Percentiles rank a stretch among this genome's conserved stretches.
Conservation (phyloP, 35 echinoderm and acorn worm species). For the Ptychodera flava region DNA sequence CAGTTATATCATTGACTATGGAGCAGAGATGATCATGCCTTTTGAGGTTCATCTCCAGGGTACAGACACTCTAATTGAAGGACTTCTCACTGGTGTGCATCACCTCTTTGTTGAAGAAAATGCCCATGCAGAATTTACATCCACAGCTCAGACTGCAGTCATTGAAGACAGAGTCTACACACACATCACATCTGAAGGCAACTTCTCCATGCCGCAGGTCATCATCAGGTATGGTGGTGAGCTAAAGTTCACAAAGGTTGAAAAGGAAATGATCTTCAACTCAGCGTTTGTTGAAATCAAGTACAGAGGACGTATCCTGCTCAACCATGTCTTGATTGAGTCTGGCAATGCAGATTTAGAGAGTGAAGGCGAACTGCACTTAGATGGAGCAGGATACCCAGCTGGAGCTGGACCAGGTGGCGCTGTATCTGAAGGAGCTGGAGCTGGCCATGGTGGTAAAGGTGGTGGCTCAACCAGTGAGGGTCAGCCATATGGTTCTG, state of each 20-base stretch:
- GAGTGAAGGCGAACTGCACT: constrained; percentile 56
- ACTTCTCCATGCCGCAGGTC: constrained; percentile 72
- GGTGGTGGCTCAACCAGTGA: constrained; percentile 43
- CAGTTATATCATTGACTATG: constrained; percentile 76
- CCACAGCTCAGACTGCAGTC: constrained; percentile 78
- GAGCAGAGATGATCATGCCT: constrained; percentile 66
- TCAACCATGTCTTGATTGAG: constrained; percentile 75
- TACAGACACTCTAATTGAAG: constrained; percentile 64
- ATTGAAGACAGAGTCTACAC: constrained; percentile 68
- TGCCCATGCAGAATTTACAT: constrained; percentile 50
- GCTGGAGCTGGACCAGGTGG: constrained; percentile 48
- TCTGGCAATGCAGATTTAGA: constrained; percentile 80
- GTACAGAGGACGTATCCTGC: constrained; percentile 49
- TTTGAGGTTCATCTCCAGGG: constrained; percentile 89
- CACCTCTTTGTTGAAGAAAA: constrained; percentile 65
- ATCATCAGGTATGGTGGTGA: constrained; percentile 64
- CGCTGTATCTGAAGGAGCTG: constrained; percentile 20
- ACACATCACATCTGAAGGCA: constrained; percentile 67
- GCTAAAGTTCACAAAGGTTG: constrained; percentile 39
- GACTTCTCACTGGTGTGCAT: constrained; percentile 70
- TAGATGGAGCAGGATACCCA: constrained; percentile 58
- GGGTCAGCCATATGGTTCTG: constrained; percentile 72
- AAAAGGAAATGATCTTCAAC: constrained; percentile 48
- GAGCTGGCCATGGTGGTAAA: constrained; percentile 46
- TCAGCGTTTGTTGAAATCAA: constrained; percentile 75